Conservation (phyloP, 2,797 vertebrate species). For the Eurystomus glaucurus region DNA sequence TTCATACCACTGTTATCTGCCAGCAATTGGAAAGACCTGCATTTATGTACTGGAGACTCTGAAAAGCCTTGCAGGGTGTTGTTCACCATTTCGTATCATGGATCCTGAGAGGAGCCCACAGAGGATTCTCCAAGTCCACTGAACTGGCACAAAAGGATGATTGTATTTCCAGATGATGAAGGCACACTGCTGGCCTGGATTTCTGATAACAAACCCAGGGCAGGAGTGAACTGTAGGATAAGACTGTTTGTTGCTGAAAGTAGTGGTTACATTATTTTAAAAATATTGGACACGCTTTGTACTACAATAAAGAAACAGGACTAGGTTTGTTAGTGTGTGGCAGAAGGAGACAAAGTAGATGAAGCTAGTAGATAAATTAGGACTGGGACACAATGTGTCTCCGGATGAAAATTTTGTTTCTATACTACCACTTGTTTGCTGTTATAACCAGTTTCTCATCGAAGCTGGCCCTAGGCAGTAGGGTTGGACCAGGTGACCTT, state of each 20-base stretch:
- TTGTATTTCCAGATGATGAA: neutral
- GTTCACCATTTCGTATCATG: neutral
- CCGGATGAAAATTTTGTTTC: neutral
- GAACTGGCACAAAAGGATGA: neutral
- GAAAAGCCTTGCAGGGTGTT: neutral
- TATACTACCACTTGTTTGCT: neutral
- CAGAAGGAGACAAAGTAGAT: neutral
- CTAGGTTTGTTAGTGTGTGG: neutral
- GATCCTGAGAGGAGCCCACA: neutral
- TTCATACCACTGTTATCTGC: neutral
- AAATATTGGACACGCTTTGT: neutral
- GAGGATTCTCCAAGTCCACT: neutral
- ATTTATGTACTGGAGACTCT: neutral
- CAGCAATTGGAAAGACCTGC: neutral
- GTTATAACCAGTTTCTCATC: neutral
- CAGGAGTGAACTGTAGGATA: neutral
- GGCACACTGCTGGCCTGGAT: neutral
- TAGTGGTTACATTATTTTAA: neutral
- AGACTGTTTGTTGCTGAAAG: neutral
- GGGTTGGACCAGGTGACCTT: neutral
- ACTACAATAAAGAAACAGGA: neutral
- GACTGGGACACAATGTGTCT: neutral
- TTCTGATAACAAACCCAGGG: neutral
- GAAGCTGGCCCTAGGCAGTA: neutral
- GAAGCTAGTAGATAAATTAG: neutral